These are phyloP conservation scores for Diarsia dahlii DNA, from an alignment of 2,888 invertebrate species.

Conservation along the genomic window DNA sequence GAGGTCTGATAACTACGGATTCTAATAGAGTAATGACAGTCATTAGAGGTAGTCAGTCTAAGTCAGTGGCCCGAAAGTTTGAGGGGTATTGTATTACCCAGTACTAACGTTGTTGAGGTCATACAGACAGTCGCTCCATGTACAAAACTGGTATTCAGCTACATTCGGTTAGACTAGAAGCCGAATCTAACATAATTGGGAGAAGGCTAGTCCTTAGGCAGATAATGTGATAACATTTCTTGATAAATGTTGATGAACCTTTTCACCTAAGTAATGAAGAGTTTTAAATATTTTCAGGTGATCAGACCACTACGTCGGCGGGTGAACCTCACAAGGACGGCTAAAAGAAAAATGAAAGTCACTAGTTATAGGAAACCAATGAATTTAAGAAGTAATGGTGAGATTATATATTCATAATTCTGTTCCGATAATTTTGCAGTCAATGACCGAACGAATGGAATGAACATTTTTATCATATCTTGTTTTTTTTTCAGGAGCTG, in stretches of 20 bases:
- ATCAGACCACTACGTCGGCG: constrained; percentile 84
- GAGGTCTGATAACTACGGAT: too few species aligned
- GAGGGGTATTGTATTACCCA: background rate
- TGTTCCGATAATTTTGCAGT: background rate
- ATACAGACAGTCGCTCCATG: background rate
- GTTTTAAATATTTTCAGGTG: constrained; percentile 74
- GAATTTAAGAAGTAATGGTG: constrained; percentile 84
- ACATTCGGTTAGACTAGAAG: background rate
- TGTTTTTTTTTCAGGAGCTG: constrained; percentile 71
- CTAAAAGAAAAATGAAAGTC: constrained; percentile 86
- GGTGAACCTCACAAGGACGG: constrained; percentile 82
- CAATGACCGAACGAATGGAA: background rate
- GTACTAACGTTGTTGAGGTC: background rate
- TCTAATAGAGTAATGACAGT: background rate
- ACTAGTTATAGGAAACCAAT: constrained; percentile 83
- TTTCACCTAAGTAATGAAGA: background rate
- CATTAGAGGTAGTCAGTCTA: too few species aligned
- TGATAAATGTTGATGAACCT: background rate
- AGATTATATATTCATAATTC: constrained; percentile 38
- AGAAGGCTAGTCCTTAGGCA: background rate
- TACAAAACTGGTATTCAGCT: background rate
- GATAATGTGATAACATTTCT: background rate
- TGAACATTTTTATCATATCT: background rate
- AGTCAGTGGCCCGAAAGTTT: background rate
- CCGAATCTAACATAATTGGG: background rate